Evolutionary conservation across 1,140 invertebrate genomes (phyloP), one percentile per base, ranked within the genome.

Genomic region (Augochlora pura): DNA sequence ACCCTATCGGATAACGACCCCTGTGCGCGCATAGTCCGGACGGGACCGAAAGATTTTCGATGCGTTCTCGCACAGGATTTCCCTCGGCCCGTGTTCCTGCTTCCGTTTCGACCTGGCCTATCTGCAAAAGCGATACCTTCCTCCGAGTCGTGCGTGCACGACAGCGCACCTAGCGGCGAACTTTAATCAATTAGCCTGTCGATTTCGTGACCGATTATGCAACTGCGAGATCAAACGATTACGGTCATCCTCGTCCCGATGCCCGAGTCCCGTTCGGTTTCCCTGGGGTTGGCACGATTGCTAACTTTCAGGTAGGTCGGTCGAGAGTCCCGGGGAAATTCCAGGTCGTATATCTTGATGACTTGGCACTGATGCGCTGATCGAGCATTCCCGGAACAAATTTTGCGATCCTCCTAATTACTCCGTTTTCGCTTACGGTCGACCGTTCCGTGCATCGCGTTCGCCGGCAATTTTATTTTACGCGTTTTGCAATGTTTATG

Each of bases 1-100:
- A 66, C 69, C 69, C 77, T 79, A 60, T n/a, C 63, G 63, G 52
- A 67, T 74, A 73, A 79, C 77, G 77, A 79, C 77, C 77, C 63
- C 71, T 60, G 54, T n/a, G 25, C 23, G 10, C 49, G 32, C 32
- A 52, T 62, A 1, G 52, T 46, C 6, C 0, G 38, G 38, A 18
- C 8, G 5, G n/a, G 21, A n/a, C 18, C 18, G 32, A 4, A 8
- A 64, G 69, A 78, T 78, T 78, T 65, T 68, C 64, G 21, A n/a
- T 16, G 23, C 39, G 27, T 14, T 54, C 23, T 12, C 9, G 74
- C 57, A 7, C 21, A n/a, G 71, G 25, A 73, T 73, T 73, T 67
- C 69, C 39, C 63, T n/a, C 1, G 27, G n/a, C 18, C 49, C 21
- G 21, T 3, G 14, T 49, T 54, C 52, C 3, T 46, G 23, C 66